Evolutionary conservation across 2,888 invertebrate species (phyloP), one percentile per base, ranked within the genome.

Genomic region (Drosophila mimica): DNA sequence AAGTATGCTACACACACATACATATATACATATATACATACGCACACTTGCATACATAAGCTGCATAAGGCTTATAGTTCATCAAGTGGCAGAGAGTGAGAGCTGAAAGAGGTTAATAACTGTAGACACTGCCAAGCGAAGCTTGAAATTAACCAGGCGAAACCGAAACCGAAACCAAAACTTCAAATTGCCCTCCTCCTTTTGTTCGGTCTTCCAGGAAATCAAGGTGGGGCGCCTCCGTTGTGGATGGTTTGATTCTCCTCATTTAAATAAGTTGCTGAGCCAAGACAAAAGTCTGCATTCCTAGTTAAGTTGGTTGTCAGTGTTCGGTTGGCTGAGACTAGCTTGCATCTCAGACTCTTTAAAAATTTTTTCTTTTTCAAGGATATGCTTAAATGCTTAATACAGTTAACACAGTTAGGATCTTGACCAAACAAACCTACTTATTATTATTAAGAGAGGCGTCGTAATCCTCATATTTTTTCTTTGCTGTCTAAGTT

Each of bases 21-120:
- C 25, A 25, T 51, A 64, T n/a, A 59, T 17, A 25, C 54, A 66
- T 28, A n/a, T 38, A 48, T 38, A 53, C 28, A 73, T n/a, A 33
- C 48, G 28, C n/a, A 13, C 25, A 34, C 28, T 58, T 61, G 54
- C 63, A 69, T 52, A 48, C 51, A 81, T 58, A 76, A 78, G 67
- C 61, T 60, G 73, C 68, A 56, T 69, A 59, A 72, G 54, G 79
- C 64, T 75, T 72, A 68, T 56, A 66, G 87, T 71, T 83, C 54
- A 70, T 68, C 77, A 79, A 72, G 54, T 71, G 66, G 25, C 2
- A 52, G 65, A 52, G 70, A 65, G 40, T 9, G 36, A 34, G 36
- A 53, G 51, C 69, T 65, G 49, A 56, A 78, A 70, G 73, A 78
- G 87, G 80, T 80, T 83, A 84, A 87, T 83, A 84, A 80, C 75